Base-by-base conservation (phyloP, 1,140 invertebrate species). In the Homalodisca vitripennis region DNA sequence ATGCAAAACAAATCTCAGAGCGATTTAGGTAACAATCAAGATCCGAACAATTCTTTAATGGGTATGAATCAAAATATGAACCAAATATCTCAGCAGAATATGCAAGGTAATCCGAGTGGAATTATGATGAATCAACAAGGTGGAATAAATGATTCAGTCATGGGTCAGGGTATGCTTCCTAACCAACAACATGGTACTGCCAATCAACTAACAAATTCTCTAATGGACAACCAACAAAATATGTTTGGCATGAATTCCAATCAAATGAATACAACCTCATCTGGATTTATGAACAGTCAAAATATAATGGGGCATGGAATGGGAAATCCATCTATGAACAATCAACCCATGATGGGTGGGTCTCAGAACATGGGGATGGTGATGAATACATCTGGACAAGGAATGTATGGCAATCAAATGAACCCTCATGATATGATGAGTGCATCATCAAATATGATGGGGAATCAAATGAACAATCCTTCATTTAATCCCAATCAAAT, bases 341-440 rank as follows among this genome's bases (percentile, higher is more conserved):
- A 65, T 17, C 68, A 69, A 65, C 20, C 32, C 1, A 69, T 66
- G 34, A 46, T 66, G 32, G 27, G 55, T 12, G 63, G 63, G 10
- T 46, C 41, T 20, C 63, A 71, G 66, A 68, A 62, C 46, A 70
- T 60, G 41, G 29, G 22, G 57, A 71, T 68, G 67, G 29, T 47
- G 66, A 68, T 55, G 41, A 67, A 57, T 10, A 26, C 17, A 51
- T n/a, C 30, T 46, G 34, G 13, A 60, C 55, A 47, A 26, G 34
- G 13, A 67, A 70, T 47, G 48, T 65, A 70, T 34, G 22, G 14
- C 47, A 66, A 60, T 70, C 66, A 53, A 14, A 70, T 46, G 20
- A 66, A 67, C 46, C 69, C 65, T 53, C 24, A 70, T 57, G 32
- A 66, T 24, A 26, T 24, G 17, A 66, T 66, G 63, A 26, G 62